Evolutionary conservation across 2,797 vertebrate species (phyloP), one percentile per base, ranked within the genome.

Genomic region (Microhierax caerulescens): DNA sequence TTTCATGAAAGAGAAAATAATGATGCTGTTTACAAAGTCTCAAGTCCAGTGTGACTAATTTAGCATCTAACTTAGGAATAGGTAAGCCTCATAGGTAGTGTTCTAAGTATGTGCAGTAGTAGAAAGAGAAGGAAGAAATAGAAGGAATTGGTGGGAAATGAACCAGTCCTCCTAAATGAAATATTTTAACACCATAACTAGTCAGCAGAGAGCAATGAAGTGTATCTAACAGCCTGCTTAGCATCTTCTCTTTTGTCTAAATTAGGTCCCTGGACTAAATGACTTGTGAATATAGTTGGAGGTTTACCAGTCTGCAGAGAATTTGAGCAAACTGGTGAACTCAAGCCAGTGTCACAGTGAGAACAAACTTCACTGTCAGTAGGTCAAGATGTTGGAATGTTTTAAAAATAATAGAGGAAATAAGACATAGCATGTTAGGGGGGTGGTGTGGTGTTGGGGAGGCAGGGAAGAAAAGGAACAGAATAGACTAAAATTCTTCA

Each of bases 1-100:
- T 95, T 90, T 74, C 70, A 67, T 45, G 70, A 91, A 87, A 88
- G 45, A 57, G 51, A 76, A 95, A 96, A 93, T 87, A 2, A 76
- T 83, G 45, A 34, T 73, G 51, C 10, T 90, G 53, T 91, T 95
- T 85, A 92, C 51, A 30, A 73, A 79, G 41, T 70, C 69, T 78
- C 53, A 84, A 81, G 41, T 72, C 80, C 79, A 54, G 57, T 68
- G 69, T 94, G 77, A 89, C 57, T 95, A 69, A 92, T 92, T 91
- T 76, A 87, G 22, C 41, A 61, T 70, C 56, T 92, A 65, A 87
- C 50, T 88, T 51, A 80, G 37, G 61, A 73, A 64, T 68, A 39
- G 39, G 9, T 75, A 78, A 75, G 22, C 45, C 45, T 91, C 65
- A 72, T 45, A 64, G 1, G 2, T 69, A 83, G 53, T 36, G 30